These are phyloP conservation scores for Lamprotornis superbus DNA, from an alignment of 2,113 vertebrate genomes.

Conservation along the genomic window DNA sequence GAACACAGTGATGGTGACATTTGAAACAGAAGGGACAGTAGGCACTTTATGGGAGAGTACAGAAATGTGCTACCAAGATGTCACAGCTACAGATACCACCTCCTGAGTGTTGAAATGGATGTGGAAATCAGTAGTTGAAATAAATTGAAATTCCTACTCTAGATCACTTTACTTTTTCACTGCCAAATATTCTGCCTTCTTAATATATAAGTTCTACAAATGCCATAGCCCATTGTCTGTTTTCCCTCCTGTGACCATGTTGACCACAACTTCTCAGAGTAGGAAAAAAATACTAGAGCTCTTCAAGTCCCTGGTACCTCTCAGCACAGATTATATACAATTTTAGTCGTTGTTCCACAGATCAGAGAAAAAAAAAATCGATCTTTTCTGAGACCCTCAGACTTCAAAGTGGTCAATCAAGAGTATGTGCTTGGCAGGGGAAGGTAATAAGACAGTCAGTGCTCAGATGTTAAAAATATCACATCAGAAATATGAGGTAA, in stretches of 20 bases:
- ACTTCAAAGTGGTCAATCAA: not conserved
- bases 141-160: not conserved
- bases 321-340: not conserved
- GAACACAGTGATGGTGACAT: not conserved
- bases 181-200: not conserved
- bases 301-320: not conserved
- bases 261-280: not conserved
- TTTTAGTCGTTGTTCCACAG: not conserved
- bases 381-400: not conserved
- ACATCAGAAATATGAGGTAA: not conserved
- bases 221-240: not conserved
- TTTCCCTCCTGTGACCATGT: not conserved
- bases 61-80: not conserved
- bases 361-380: not conserved
- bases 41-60: not conserved
- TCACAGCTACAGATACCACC: not conserved
- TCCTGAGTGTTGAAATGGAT: not conserved
- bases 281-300: not conserved
- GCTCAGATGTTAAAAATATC: not conserved
- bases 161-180: not conserved
- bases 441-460: not conserved
- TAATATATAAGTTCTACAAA: not conserved
- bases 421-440: not conserved
- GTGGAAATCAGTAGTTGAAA: not conserved
- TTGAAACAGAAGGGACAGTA: not conserved